These are phyloP conservation scores for Chymomyza procnemis DNA, from an alignment of 2,888 invertebrate species.

Conservation along the genomic window DNA sequence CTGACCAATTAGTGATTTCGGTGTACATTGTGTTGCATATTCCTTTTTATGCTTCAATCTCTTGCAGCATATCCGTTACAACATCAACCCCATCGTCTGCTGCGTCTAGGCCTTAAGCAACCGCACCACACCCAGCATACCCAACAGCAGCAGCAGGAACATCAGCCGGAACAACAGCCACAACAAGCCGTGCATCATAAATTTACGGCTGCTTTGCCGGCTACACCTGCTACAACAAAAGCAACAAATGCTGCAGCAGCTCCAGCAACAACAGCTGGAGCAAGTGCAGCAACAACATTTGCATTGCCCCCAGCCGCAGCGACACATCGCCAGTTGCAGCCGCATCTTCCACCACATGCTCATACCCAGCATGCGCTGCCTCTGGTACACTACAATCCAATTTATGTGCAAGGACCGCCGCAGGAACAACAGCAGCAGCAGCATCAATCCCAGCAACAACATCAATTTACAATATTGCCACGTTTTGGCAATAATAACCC, in stretches of 20 bases:
- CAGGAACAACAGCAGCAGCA: conserved; percentile 37
- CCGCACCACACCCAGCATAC: too few relatives aligned
- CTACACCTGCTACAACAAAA: conserved; percentile 31
- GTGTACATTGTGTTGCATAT: too few relatives aligned
- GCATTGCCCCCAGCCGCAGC: conserved; percentile 8
- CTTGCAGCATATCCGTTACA: conserved; percentile 59
- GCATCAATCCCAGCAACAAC: conserved; percentile 51
- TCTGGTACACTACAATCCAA: conserved; percentile 69
- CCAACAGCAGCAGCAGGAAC: conserved; percentile 29
- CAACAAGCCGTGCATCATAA: conserved; percentile 14
- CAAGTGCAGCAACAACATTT: conserved; percentile 10
- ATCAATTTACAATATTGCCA: conserved; percentile 65
- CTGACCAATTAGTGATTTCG: too few relatives aligned
- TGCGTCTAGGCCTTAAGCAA: conserved; percentile 41
- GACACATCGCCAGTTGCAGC: conserved; percentile 1
- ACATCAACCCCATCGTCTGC: conserved; percentile 43
- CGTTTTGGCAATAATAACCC: conserved; percentile 67
- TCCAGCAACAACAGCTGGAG: conserved; percentile 34
- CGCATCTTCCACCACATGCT: conserved; percentile 12
- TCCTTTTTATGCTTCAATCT: conserved; percentile 1
- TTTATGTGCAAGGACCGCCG: conserved; percentile 62
- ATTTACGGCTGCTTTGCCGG: conserved; percentile 17
- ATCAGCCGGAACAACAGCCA: conserved; percentile 27
- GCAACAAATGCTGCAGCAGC: conserved; percentile 31
- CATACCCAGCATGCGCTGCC: conserved; percentile 30